These are phyloP conservation scores for Sebastes dallii DNA, from an alignment of 2,797 vertebrate genomes.

Conservation along the genomic window DNA sequence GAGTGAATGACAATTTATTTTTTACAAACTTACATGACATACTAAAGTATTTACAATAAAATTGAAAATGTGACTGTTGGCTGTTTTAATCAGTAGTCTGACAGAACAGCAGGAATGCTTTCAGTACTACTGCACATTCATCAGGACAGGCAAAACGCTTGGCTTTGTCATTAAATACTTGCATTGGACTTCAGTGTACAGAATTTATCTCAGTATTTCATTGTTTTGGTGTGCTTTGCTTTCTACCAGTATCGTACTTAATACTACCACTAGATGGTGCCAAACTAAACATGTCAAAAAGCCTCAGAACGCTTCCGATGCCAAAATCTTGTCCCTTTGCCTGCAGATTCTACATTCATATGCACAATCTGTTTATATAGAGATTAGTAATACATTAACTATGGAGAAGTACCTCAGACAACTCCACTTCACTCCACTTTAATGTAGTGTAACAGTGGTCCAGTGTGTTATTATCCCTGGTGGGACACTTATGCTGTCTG, in stretches of 20 bases:
- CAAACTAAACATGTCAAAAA: neutral
- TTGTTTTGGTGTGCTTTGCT: neutral
- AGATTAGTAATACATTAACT: too few relatives aligned
- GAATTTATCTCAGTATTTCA: neutral
- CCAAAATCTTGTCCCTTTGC: too few relatives aligned
- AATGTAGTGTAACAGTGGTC: neutral
- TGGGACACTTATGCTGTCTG: neutral
- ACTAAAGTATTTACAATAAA: neutral
- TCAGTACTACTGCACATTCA: neutral
- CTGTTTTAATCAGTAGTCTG: neutral
- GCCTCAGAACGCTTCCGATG: too few relatives aligned
- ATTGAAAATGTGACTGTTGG: neutral
- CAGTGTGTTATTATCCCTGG: neutral
- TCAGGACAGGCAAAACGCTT: too few relatives aligned
- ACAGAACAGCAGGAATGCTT: neutral
- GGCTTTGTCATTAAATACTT: neutral
- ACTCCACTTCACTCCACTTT: neutral
- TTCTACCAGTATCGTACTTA: neutral
- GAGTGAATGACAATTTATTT: neutral
- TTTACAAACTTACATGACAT: neutral
- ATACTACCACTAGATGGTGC: neutral
- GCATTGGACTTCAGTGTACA: rapidly evolving
- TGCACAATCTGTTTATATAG: too few relatives aligned
- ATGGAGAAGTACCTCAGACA: too few relatives aligned
- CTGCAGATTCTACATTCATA: too few relatives aligned